phyloP scores from a whole-genome alignment of 2,888 invertebrate species.

The Himalopsyche kuldschensis region DNA sequence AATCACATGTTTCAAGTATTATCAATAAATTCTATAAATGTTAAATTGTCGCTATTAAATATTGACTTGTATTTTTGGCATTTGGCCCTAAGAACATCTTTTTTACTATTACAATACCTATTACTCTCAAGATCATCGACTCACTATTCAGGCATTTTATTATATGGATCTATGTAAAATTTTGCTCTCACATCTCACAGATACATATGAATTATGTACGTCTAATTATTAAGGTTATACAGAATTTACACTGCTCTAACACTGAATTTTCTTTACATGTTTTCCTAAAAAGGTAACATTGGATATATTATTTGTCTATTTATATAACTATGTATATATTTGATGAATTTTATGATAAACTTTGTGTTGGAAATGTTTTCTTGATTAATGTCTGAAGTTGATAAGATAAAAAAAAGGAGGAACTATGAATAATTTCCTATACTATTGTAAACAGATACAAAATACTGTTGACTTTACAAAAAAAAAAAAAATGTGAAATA shows the following conservation, averaged over 20 bases:
- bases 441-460: neutral
- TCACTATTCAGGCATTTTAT: slow-evolving; percentile 7
- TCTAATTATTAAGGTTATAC: neutral
- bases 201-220: neutral
- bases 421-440: neutral
- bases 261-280: neutral
- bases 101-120: neutral
- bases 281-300: neutral
- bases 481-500: neutral
- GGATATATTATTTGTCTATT: neutral
- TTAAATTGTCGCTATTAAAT: slow-evolving; percentile 9
- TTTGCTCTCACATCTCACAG: neutral
- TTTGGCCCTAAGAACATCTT: neutral
- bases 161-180: neutral
- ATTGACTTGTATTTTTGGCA: slow-evolving; percentile 4
- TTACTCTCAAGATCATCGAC: neutral
- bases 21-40: slow-evolving; percentile 1
- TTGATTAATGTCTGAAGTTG: neutral
- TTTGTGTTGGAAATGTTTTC: no score
- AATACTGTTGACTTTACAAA: neutral
- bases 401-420: neutral
- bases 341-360: neutral
- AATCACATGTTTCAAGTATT: neutral
- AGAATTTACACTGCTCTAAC: neutral
- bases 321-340: neutral